Percentiles rank a stretch among this genome's conserved stretches.
These are phyloP conservation scores for Sepiola atlantica DNA, from an alignment of 2,888 invertebrate genomes.

Conservation along the genomic window DNA sequence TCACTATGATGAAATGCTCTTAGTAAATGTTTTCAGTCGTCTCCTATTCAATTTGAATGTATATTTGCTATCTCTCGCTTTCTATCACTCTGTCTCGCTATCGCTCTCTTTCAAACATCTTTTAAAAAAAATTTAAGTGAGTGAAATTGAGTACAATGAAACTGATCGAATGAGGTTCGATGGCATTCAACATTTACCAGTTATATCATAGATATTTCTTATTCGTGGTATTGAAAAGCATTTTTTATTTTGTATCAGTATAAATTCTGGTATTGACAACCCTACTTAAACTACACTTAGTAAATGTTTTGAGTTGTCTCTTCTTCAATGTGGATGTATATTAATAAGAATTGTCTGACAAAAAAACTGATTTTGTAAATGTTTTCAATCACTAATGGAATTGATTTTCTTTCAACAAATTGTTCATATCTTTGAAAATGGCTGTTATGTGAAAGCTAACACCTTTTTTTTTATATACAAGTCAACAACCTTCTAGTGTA, in stretches of 20 bases:
- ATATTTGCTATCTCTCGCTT: too few relatives aligned
- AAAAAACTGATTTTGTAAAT: neutral
- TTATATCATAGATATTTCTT: too few relatives aligned
- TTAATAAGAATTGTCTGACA: neutral
- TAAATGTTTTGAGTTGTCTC: neutral
- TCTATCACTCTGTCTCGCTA: too few relatives aligned
- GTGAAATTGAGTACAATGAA: too few relatives aligned
- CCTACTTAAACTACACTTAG: neutral
- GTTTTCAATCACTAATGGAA: neutral
- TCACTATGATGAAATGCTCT: neutral
- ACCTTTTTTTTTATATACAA: neutral
- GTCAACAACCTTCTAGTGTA: conserved; percentile 12
- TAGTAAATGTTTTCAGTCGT: neutral
- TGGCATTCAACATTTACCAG: too few relatives aligned
- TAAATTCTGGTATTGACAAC: too few relatives aligned
- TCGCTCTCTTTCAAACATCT: too few relatives aligned
- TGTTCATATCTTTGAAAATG: neutral
- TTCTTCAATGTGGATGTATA: neutral
- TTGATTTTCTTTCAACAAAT: conserved; percentile 4
- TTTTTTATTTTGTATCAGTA: too few relatives aligned
- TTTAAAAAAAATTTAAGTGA: too few relatives aligned
- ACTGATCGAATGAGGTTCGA: too few relatives aligned
- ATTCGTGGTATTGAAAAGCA: too few relatives aligned
- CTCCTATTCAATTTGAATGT: neutral
- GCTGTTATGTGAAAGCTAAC: neutral